phyloP scores from a whole-genome alignment of 1,140 invertebrate genomes.

The Papilio polyxenes region DNA sequence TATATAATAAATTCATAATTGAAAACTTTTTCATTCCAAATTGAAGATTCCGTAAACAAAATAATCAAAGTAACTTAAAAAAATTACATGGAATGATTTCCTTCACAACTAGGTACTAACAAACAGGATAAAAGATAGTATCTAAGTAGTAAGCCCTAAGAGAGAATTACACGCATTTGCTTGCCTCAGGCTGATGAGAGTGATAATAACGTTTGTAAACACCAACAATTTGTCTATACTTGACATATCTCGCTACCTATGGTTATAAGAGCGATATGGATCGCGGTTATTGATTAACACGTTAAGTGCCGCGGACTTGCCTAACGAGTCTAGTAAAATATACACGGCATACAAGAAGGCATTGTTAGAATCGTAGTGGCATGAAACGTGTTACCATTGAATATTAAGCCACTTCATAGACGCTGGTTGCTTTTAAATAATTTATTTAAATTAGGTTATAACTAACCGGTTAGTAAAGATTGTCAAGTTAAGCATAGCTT shows the following conservation, averaged over 20 bases:
- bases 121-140: not conserved
- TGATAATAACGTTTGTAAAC: constrained; percentile 18
- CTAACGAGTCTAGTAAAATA: no score
- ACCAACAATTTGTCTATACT: constrained; percentile 18
- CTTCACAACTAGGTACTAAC: not conserved
- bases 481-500: constrained; percentile 29
- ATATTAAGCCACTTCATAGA: not conserved
- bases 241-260: not conserved
- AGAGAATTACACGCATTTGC: not conserved
- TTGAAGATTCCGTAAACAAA: not conserved
- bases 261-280: not conserved
- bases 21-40: not conserved
- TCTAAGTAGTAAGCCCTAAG: not conserved
- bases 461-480: not conserved
- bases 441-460: constrained; percentile 34
- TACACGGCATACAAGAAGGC: no score
- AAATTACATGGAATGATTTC: not conserved
- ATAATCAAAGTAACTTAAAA: not conserved
- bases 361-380: no score
- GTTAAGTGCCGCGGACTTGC: no score
- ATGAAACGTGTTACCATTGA: not conserved
- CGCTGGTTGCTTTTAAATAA: constrained; percentile 13
- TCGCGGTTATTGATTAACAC: not conserved
- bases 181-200: not conserved
- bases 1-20: no score